phyloP scores from a whole-genome alignment of 2,888 invertebrate species.

The Lochmaea capreae region DNA sequence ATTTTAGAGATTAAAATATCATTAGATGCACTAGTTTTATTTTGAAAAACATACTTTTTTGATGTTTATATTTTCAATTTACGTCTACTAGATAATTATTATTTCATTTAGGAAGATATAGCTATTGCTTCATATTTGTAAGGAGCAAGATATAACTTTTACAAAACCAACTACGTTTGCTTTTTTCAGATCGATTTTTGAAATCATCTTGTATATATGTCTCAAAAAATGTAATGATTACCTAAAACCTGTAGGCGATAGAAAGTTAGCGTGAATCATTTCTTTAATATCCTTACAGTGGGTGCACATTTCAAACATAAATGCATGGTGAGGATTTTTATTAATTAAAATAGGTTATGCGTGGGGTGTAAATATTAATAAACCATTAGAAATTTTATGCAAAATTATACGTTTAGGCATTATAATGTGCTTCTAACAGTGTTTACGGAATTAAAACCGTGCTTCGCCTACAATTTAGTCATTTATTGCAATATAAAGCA shows the following conservation, averaged over 20 bases:
- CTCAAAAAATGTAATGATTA: not conserved
- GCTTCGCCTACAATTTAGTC: not conserved
- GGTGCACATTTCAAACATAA: not conserved
- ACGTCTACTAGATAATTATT: no score
- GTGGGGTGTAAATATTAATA: conserved; percentile 2
- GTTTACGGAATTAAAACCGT: not conserved
- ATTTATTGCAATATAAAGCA: not conserved
- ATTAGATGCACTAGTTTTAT: no score
- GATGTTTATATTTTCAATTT: no score
- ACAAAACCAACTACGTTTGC: no score
- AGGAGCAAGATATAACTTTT: no score
- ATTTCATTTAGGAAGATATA: no score
- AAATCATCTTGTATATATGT: no score
- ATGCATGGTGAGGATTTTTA: not conserved
- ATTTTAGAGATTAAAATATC: not conserved
- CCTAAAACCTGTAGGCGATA: conserved; percentile 1
- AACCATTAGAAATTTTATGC: not conserved
- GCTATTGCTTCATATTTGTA: no score
- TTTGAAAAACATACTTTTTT: no score
- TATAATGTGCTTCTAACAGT: not conserved
- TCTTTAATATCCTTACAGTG: conserved; percentile 2
- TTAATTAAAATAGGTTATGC: not conserved
- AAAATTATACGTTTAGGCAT: not conserved
- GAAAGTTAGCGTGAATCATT: conserved; percentile 16
- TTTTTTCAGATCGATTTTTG: no score